Conservation (phyloP, 2,113 vertebrate genomes). For the Scopus umbretta region DNA sequence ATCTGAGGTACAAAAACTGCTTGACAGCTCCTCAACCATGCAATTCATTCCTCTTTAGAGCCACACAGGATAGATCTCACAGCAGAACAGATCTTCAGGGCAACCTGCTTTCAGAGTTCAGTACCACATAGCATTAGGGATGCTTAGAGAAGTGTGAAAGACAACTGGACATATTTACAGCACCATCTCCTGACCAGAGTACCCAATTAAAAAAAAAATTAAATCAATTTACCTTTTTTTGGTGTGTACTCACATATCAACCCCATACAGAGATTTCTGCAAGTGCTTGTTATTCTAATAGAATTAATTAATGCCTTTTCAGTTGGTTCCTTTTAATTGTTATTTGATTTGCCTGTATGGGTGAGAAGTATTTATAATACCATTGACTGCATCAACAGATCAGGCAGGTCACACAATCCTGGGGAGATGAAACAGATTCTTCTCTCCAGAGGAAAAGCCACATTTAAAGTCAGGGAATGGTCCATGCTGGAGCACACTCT, state of each 20-base stretch:
- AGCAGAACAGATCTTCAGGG: not conserved
- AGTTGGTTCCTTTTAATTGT: not conserved
- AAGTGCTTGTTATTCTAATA: not conserved
- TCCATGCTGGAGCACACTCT: not conserved
- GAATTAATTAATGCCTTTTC: not conserved
- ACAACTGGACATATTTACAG: slow-evolving; percentile 38
- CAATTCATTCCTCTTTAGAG: slow-evolving; percentile 24
- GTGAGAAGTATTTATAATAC: not conserved
- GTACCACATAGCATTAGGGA: not conserved
- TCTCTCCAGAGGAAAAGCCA: not conserved
- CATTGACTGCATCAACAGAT: not conserved
- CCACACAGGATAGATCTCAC: not conserved
- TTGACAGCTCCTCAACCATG: not conserved
- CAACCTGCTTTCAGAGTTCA: not conserved
- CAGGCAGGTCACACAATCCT: not conserved
- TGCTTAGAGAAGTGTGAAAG: not conserved
- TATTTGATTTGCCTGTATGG: not conserved
- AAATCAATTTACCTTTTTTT: not conserved
- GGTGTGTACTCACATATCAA: not conserved
- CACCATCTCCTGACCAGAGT: slow-evolving; percentile 35
- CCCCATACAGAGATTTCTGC: not conserved
- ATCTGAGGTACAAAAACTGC: not conserved
- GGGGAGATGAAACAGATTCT: not conserved
- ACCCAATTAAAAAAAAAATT: not conserved
- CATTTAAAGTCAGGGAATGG: not conserved